Evolutionary conservation across 2,113 vertebrate species (phyloP).

Genomic region (Poecile atricapillus): DNA sequence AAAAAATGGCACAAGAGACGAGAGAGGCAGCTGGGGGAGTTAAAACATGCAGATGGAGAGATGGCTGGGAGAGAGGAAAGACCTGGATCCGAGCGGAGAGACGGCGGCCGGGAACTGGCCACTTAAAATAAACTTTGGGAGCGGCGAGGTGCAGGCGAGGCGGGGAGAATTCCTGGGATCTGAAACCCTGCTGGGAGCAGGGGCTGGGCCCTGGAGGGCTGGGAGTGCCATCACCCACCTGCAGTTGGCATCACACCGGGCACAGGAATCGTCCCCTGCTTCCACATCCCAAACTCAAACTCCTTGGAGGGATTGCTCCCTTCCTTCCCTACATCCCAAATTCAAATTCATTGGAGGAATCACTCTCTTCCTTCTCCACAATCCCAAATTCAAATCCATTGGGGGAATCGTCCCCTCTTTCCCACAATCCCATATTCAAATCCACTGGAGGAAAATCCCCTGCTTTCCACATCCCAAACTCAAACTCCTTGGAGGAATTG

Average conservation of each 20-base stretch:
- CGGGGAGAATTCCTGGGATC: neutral
- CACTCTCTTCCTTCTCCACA: neutral
- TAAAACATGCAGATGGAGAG: constrained; percentile 77
- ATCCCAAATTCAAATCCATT: neutral
- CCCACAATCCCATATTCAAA: neutral
- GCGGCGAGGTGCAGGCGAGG: accelerated
- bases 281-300: neutral
- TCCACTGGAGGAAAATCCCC: neutral
- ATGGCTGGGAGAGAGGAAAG: constrained; percentile 73
- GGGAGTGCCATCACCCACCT: neutral
- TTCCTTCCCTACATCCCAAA: neutral
- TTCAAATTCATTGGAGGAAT: neutral
- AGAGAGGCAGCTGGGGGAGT: constrained; percentile 71
- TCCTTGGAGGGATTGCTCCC: neutral
- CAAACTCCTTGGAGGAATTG: neutral
- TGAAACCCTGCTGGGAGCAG: neutral
- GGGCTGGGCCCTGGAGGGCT: neutral
- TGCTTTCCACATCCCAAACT: too few relatives aligned
- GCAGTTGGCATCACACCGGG: accelerated
- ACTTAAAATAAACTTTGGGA: constrained; percentile 36
- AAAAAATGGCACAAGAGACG: constrained; percentile 68
- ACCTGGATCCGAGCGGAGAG: constrained; percentile 59
- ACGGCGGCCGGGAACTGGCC: constrained; percentile 25
- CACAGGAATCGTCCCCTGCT: accelerated
- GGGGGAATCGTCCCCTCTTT: neutral